Base-by-base conservation (phyloP, 2,888 invertebrate species). In the Coremacera marginata region DNA sequence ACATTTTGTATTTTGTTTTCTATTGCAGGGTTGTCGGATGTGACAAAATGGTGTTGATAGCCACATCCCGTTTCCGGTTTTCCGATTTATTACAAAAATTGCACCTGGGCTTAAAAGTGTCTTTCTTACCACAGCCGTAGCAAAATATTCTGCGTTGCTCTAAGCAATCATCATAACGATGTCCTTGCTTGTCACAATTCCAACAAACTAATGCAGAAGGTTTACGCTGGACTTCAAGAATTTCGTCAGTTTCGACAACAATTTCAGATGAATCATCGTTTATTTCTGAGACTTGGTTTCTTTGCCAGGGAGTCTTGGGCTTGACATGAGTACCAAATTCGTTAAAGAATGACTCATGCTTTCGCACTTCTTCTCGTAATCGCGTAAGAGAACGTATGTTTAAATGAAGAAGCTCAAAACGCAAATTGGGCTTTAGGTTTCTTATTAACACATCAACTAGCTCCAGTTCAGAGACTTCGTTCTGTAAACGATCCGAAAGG, bases 311-410 rank as follows among this genome's bases (percentile, higher is more conserved):
- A n/a, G n/a, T n/a, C n/a, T n/a, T n/a, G n/a, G n/a, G n/a, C n/a
- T n/a, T n/a, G n/a, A n/a, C n/a, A n/a, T n/a, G n/a, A n/a, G n/a
- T n/a, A 25, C 19, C 5, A 5, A 7, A 55, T 22, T 71, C 71
- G 11, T 60, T 60, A 37, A 44, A 60, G 27, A 72, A 72, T 3
- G 22, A 2, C 22, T 62, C 62, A n/a, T 72, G 72, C 4, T 60
- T 57, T 62, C 72, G 37, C 49, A 72, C 72, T 49, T 37, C 72
- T 16, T 72, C 72, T 8, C 72, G 62, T 2, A 72, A 25, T 62
- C 27, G 16, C 49, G 44, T 16, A 1, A 72, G 11, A 2, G 72
- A 25, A 44, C 19, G 27, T 16, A 52, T 70, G n/a, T 49, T 27
- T 16, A 55, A 31, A 70, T 70, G 70, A 1, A 70, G 27, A 3